These are phyloP conservation scores for Ciconia nigra DNA, from an alignment of 2,797 vertebrate species.

Conservation along the genomic window DNA sequence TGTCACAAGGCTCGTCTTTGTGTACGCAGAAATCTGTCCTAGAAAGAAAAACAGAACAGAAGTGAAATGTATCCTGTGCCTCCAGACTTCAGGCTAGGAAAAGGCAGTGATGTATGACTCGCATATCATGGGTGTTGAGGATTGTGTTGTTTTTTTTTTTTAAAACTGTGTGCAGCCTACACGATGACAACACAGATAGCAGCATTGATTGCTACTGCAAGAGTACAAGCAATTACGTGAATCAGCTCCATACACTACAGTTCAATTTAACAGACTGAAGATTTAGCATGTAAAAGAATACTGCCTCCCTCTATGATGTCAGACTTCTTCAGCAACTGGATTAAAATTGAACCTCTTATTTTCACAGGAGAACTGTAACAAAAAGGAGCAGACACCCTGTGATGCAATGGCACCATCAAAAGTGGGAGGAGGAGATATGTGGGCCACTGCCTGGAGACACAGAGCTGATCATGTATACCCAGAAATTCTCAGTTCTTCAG, in stretches of 20 bases:
- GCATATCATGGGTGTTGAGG: neutral
- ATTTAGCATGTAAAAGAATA: neutral
- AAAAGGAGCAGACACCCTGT: neutral
- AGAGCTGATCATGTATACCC: neutral
- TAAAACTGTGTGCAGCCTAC: neutral
- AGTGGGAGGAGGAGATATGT: neutral
- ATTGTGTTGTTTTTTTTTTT: neutral
- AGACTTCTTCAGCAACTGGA: neutral
- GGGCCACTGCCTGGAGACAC: neutral
- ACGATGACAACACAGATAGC: neutral
- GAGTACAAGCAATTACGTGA: neutral
- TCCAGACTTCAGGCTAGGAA: neutral
- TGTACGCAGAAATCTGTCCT: slow-evolving; percentile 99
- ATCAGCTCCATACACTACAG: neutral
- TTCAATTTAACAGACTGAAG: neutral
- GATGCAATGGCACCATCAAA: neutral
- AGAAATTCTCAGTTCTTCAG: neutral
- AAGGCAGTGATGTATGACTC: neutral
- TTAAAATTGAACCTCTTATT: neutral
- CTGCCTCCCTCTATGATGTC: neutral
- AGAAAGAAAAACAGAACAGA: slow-evolving; percentile 67
- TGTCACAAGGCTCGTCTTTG: slow-evolving; percentile 97
- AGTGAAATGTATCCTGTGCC: slow-evolving; percentile 23
- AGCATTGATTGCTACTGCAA: neutral
- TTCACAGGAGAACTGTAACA: neutral